Percentiles rank a stretch among this genome's conserved stretches.
These are phyloP conservation scores for Drosophila equinoxialis DNA, from an alignment of 1,140 invertebrate genomes.

Conservation along the genomic window DNA sequence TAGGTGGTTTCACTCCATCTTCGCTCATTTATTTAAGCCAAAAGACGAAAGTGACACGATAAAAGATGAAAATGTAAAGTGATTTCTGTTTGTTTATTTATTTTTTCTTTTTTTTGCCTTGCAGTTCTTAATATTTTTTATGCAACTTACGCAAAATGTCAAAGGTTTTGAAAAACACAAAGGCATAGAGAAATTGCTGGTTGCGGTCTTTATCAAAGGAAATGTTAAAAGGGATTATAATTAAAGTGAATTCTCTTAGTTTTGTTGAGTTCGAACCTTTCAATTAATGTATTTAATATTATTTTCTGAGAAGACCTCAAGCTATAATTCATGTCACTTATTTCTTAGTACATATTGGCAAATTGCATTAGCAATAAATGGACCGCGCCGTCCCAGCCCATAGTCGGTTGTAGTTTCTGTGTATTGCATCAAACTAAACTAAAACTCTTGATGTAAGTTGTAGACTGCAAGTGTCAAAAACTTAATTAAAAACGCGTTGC, in stretches of 20 bases:
- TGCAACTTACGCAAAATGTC: conserved; percentile 72
- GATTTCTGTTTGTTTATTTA: conserved; percentile 26
- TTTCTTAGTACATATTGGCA: conserved; percentile 29
- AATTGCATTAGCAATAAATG: conserved; percentile 53
- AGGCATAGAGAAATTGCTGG: conserved; percentile 37
- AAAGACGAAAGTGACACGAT: conserved; percentile 49
- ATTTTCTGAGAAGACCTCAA: conserved; percentile 32
- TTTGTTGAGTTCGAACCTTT: not conserved
- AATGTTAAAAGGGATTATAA: not conserved
- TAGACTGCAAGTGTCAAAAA: conserved; percentile 74
- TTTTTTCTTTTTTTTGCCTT: conserved; percentile 23
- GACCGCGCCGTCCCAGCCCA: conserved; percentile 22
- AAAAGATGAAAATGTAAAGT: conserved; percentile 66
- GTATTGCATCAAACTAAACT: not conserved
- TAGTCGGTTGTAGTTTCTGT: not conserved
- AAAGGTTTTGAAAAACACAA: conserved; percentile 59
- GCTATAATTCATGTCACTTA: conserved; percentile 24
- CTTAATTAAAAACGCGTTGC: conserved; percentile 76
- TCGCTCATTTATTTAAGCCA: conserved; percentile 44
- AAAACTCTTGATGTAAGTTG: conserved; percentile 13
- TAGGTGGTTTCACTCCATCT: not conserved
- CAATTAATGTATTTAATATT: conserved; percentile 14
- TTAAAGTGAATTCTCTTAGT: not conserved
- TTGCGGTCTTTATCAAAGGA: not conserved
- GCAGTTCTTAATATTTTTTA: conserved; percentile 79